Conservation (phyloP, 2,113 vertebrate species). For the Naja naja region DNA sequence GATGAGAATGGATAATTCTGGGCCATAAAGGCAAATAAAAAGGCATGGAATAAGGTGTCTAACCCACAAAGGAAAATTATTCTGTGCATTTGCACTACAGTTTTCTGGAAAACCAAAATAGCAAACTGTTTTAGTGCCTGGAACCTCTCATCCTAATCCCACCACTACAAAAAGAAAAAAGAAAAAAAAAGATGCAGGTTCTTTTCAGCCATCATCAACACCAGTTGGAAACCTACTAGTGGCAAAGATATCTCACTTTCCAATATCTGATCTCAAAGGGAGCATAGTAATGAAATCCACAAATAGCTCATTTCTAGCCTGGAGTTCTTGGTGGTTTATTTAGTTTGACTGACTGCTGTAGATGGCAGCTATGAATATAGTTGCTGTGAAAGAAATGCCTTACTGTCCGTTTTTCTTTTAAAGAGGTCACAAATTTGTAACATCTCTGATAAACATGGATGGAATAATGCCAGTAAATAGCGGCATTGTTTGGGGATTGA, state of each 20-base stretch:
- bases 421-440: constrained; percentile 70
- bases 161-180: constrained; percentile 38
- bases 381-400: constrained; percentile 68
- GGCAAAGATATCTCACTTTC: constrained; percentile 67
- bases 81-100: constrained; percentile 3
- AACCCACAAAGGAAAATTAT: neutral
- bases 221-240: constrained; percentile 59
- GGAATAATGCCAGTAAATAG: constrained; percentile 67
- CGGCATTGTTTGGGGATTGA: neutral
- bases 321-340: constrained; percentile 74
- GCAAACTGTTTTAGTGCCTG: constrained; percentile 31
- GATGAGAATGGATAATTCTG: neutral
- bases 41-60: neutral
- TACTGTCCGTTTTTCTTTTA: constrained; percentile 54
- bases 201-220: constrained; percentile 64
- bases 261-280: constrained; percentile 63
- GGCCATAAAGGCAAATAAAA: neutral
- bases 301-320: constrained; percentile 61
- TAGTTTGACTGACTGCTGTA: constrained; percentile 72
- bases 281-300: constrained; percentile 69
- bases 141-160: constrained; percentile 41
- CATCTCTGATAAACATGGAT: constrained; percentile 67
- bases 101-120: constrained; percentile 34
- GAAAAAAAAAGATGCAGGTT: constrained; percentile 28
- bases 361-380: constrained; percentile 69